Percentiles rank a stretch among this genome's conserved stretches.
Conservation (phyloP, 1,140 invertebrate species). For the Lutraria rhynchaena region DNA sequence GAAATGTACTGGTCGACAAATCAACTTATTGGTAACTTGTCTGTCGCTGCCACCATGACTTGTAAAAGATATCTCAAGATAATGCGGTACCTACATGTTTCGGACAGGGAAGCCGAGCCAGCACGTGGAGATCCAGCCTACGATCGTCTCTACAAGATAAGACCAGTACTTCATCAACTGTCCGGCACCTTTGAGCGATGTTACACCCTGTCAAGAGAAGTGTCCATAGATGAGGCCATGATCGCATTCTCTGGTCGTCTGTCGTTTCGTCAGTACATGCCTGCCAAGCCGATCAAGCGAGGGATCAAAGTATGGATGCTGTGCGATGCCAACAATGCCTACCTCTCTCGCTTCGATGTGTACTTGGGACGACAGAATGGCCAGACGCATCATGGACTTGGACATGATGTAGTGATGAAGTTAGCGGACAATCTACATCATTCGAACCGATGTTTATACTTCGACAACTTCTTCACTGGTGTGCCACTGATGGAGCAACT, state of each 20-base stretch:
- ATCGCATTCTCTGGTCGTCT: constrained; percentile 55
- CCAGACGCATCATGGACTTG: constrained; percentile 25
- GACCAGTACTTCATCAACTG: too few species aligned
- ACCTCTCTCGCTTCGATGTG: constrained; percentile 46
- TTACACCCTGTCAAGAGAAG: constrained; percentile 39
- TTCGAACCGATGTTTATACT: constrained; percentile 14
- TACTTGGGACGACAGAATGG: constrained; percentile 41
- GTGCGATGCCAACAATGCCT: constrained; percentile 53
- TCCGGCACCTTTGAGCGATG: neutral
- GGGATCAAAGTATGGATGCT: constrained; percentile 62
- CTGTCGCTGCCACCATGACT: too few species aligned
- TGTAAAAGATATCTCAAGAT: too few species aligned
- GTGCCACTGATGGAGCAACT: constrained; percentile 35
- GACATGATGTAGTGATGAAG: constrained; percentile 34
- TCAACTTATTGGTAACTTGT: too few species aligned
- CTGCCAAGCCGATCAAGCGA: constrained; percentile 63
- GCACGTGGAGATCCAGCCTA: too few species aligned
- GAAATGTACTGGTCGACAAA: too few species aligned
- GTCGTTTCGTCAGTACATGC: constrained; percentile 60
- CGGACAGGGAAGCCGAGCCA: too few species aligned
- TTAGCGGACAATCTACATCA: neutral
- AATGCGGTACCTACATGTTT: too few species aligned
- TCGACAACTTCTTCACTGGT: constrained; percentile 51
- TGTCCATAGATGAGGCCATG: constrained; percentile 63
- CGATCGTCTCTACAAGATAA: too few species aligned